Percentiles rank a stretch among this genome's conserved stretches.
These are phyloP conservation scores for Campoletis sonorensis DNA, from an alignment of 1,140 invertebrate genomes.

Conservation along the genomic window DNA sequence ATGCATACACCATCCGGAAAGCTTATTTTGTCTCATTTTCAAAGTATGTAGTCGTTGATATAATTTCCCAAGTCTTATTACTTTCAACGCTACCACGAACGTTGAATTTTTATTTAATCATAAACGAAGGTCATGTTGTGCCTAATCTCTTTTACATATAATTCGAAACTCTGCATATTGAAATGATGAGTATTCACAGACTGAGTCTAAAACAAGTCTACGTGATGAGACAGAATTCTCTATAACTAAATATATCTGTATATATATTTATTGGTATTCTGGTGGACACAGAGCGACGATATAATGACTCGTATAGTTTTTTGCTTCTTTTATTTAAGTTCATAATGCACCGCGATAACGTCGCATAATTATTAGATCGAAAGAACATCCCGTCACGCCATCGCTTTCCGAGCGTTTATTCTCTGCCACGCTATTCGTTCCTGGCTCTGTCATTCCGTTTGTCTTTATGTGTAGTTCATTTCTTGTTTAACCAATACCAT, in stretches of 20 bases:
- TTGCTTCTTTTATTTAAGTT: conserved; percentile 41
- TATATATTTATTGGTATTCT: background rate
- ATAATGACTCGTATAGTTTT: conserved; percentile 23
- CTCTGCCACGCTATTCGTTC: background rate
- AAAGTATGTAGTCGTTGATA: no score
- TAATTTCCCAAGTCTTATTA: no score
- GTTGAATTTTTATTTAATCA: background rate
- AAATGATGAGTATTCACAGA: background rate
- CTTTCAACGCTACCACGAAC: background rate
- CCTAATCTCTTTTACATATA: background rate
- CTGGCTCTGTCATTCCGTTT: conserved; percentile 6
- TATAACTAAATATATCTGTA: background rate
- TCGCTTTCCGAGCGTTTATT: conserved; percentile 15
- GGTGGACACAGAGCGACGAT: background rate
- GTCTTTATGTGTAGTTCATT: background rate
- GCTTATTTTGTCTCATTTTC: no score
- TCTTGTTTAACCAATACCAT: background rate
- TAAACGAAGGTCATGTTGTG: background rate
- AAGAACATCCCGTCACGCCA: conserved; percentile 48
- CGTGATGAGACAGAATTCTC: background rate
- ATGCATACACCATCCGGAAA: no score
- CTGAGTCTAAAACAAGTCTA: background rate
- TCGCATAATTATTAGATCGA: conserved; percentile 53
- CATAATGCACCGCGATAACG: conserved; percentile 51
- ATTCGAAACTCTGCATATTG: background rate